Base-by-base conservation (phyloP, 2,888 invertebrate genomes). In the Stegophylla sp. region DNA sequence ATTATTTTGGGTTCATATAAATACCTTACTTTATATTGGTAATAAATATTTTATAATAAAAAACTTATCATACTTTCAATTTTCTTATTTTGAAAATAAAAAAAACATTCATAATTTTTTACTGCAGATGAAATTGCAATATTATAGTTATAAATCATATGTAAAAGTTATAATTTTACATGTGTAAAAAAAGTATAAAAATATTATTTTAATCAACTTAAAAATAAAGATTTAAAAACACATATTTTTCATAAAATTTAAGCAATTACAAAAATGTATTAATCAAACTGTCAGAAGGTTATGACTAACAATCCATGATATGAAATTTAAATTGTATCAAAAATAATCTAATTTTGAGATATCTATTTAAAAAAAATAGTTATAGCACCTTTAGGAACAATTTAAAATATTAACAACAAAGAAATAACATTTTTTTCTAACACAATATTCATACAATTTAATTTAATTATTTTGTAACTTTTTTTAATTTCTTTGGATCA, bases 321-420 rank as follows among this genome's bases (percentile, higher is more conserved):
- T 34, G 26, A 45, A 45, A 45, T 61, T 61, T 26, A 15, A 28
- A 45, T 59, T 73, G 45, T 73, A 73, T 73, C 59, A 74, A 74
- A 48, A 74, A 74, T 74, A 34, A 63, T 34, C 43, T 17, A 34
- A 61, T 0, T 28, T 69, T 17, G 10, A 10, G 51, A 41, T 56
- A 15, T 41, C 34, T 41, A 17, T 71, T 20, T 34, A 53, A 71
- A 56, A 56, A 56, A 45, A 61, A 73, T 73, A n/a, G n/a, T 0
- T 45, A 61, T 76, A 76, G 66, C 75, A 76, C 53, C 77, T 5
- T 48, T 69, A 77, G 69, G 59, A 77, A 77, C 66, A 76, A 43
- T 66, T 66, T 41, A 45, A 34, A 63, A 23, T 34, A 63, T 17
- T 3, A 34, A 63, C 13, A 64, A 51, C 15, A 59, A 28, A 23